Evolutionary conservation across 2,113 vertebrate genomes (phyloP), one percentile per base, ranked within the genome.

Genomic region (Crocuta crocuta): DNA sequence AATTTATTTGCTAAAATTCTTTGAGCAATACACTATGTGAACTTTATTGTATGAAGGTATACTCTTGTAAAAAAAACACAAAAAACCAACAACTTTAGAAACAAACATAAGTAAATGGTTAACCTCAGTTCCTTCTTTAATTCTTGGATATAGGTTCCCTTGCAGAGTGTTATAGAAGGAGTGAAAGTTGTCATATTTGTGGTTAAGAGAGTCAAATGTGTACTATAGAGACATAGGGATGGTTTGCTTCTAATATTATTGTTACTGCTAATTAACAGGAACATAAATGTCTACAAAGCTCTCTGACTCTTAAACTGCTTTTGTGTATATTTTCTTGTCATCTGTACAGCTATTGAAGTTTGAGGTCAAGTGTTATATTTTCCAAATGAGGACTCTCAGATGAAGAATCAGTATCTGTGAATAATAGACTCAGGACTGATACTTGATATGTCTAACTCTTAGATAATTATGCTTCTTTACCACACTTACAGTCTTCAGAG

Each of bases 11-110:
- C 65, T 63, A 81, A 91, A 89, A 89, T 94, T 89, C 48, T 68
- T 88, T 88, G 21, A 93, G 50, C 28, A 94, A 84, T 76, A 80
- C 0, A 84, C 61, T 80, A 93, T 85, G 65, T 85, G 9, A 91
- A 95, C 24, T 88, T 97, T 84, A 70, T 63, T 85, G 16, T 96
- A 89, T 94, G 81, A 91, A 43, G 66, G 2, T 90, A 79, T 92
- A 31, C 21, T 65, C 53, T 80, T 55, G 6, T 85, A 85, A 81
- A 94, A 74, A 70, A 71, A 4, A 71, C n/a, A n/a, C n/a, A 5
- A 68, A 21, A 2, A 39, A 39, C 39, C 39, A 39, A 39, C 39
- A 39, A 1, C 26, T 58, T 96, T n/a, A 48, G 79, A 74, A 53
- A 65, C 16, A 92, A 89, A 79, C 58, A 83, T 35, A 90, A 94